These are phyloP conservation scores for Notarius lentiginosus DNA, from an alignment of 2,113 vertebrate species.

Conservation along the genomic window DNA sequence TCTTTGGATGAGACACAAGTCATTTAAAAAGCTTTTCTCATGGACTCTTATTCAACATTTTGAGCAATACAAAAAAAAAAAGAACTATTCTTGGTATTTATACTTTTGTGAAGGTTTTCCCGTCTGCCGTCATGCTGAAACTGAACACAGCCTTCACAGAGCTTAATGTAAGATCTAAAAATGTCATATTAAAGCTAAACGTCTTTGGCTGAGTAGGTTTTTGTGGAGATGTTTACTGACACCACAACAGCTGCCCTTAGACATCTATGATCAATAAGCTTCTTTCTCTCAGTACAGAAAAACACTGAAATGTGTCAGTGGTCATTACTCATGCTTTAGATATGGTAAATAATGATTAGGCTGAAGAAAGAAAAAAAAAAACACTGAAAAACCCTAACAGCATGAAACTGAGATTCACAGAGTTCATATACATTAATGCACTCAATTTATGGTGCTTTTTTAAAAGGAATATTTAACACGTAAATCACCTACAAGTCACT, in stretches of 20 bases:
- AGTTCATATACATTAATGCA: not conserved
- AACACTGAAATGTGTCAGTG: not conserved
- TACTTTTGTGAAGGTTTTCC: not conserved
- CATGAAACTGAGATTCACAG: not conserved
- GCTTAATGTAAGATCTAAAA: not conserved
- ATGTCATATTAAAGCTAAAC: not conserved
- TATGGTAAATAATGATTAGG: not conserved
- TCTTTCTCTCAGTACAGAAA: not conserved
- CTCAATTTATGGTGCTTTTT: not conserved
- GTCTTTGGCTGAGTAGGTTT: not conserved
- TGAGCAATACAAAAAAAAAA: not conserved
- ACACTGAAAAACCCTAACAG: not conserved
- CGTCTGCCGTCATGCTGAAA: not conserved
- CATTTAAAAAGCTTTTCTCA: not conserved
- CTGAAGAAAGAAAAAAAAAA: not conserved
- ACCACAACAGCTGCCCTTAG: not conserved
- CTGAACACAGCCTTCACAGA: not conserved
- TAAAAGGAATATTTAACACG: not conserved
- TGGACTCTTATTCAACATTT: not conserved
- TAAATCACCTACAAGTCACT: not conserved
- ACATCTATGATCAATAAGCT: not conserved
- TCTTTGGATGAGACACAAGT: not conserved
- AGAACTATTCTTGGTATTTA: not conserved
- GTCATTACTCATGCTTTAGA: not conserved
- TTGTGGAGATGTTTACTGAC: not conserved